Evolutionary conservation across 1,140 invertebrate species (phyloP), one percentile per base, ranked within the genome.

Genomic region (Drosophila watanabei): DNA sequence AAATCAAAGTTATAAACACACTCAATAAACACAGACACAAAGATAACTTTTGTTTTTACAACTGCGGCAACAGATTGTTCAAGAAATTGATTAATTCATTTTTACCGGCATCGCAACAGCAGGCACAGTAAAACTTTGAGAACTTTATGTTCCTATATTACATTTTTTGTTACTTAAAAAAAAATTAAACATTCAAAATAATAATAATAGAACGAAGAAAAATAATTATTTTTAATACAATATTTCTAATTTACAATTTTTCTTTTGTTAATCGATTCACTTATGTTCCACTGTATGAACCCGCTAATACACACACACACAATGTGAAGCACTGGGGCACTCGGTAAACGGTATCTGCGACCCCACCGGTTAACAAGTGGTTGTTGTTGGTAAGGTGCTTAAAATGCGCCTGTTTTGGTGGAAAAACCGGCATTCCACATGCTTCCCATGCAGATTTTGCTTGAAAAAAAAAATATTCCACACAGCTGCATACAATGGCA

Each of bases 281-380:
- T 11, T 5, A 39, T 10, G 18, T 32, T 24, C 28, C 63, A 56
- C 48, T 68, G 52, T 46, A 41, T 5, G 10, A 11, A 69, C 14
- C 30, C 43, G 11, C 13, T 24, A 9, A 56, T 24, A 73, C 54
- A 52, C 5, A 32, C 28, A 45, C 10, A 37, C 8, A 45, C n/a
- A 28, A 24, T 24, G n/a, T 20, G 13, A 52, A 37, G 37, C 41
- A 46, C 30, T 43, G 66, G 51, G 43, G 18, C 20, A 46, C 28
- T 49, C 48, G 41, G 33, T 43, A 63, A 65, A 18, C 46, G 33
- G 28, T 56, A 65, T 64, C 41, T 16, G 57, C 28, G 60, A 60
- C 68, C 70, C 37, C 66, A 43, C 14, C 5, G 70, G 37, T 68
- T 52, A 75, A 75, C 71, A 75, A 75, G 71, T 75, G 71, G 71